Evolutionary conservation across 64 coral and sea anemone genomes (phyloP), one percentile per base, ranked within the genome.

Genomic region (Stichodactyla mertensii): DNA sequence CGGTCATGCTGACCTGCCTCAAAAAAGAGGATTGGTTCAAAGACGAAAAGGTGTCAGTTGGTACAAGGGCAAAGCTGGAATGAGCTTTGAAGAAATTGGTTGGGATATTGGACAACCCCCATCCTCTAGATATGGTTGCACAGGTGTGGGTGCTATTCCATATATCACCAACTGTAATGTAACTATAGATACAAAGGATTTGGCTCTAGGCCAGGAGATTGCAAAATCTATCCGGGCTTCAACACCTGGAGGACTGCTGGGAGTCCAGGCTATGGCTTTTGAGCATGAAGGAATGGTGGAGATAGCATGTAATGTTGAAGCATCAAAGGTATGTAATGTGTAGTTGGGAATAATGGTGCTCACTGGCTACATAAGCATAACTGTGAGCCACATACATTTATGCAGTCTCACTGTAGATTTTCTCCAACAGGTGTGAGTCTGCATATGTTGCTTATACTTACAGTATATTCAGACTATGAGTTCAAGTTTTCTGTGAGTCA

Each of bases 241-340:
- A 52, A 87, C 87, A 36, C 90, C 95, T 36, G 92, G 90, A 20
- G 95, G 95, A 10, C 59, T 98, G 13, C 77, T 77, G 67, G 95
- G 95, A 64, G 95, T 98, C 6, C 95, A 98, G 55, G 90, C 92
- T 0, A 98, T 98, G 95, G 95, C 95, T 31, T 98, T 98, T 62
- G 16, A 92, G 16, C 95, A 98, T 82, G 87, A 98, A 24, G 95
- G 87, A 71, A 94, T 77, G 84, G 78, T 98, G 77, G 95, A 98
- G 79, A 98, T 98, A 88, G 95, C 92, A 20, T 98, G 95, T 88
- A 98, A 98, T 94, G 87, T 98, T 27, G 95, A 98, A 80, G 95
- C 95, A 26, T 90, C 78, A 26, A 82, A 89, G 89, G 94, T 92
- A 83, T 52, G 87, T 45, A 61, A 74, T 58, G 56, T 58, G 56